Evolutionary conservation across 1,140 invertebrate genomes (phyloP), one percentile per base, ranked within the genome.

Genomic region (Anadara kagoshimensis): DNA sequence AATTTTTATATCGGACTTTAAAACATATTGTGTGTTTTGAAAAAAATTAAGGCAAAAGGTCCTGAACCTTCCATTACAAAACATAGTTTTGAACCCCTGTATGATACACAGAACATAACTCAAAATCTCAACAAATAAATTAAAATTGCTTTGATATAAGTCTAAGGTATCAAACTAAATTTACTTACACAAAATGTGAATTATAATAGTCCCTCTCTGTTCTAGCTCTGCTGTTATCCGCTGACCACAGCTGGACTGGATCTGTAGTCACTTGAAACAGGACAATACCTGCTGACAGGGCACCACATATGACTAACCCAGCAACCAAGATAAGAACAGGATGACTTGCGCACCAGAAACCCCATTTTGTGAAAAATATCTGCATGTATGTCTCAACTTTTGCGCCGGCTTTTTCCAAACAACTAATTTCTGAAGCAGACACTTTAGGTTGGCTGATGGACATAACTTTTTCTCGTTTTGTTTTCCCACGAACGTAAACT

Each of bases 181-280:
- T n/a, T 29, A 66, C 81, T 79, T 81, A 90, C 89, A 69, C 78
- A 80, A 90, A 90, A 67, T 97, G 94, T 1, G 92, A 92, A 87
- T 99, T 97, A 87, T 96, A 99, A 89, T 94, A 99, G 70, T 95
- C 92, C 69, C 94, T 93, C 89, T 99, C 96, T 10, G 93, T 80
- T 8, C 98, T 91, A 1, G 97, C 96, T 45, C 93, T 91, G 1
- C 95, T 97, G 44, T 90, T 90, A 0, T 97, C 94, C 0, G 97
- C 93, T 0, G 97, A 97, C 98, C 98, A 99, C 29, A 99, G 90
- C 88, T 99, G 93, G 0, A 99, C 97, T 0, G 98, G 98, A 91
- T 99, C 94, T 0, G 96, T 98, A 5, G 95, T 98, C 0, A 97
- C 90, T 62, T 92, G 86, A 49, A 96, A 92, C 62, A 83, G 94